These are phyloP conservation scores for Dipus sagitta DNA, from an alignment of 2,797 vertebrate genomes.

Conservation along the genomic window DNA sequence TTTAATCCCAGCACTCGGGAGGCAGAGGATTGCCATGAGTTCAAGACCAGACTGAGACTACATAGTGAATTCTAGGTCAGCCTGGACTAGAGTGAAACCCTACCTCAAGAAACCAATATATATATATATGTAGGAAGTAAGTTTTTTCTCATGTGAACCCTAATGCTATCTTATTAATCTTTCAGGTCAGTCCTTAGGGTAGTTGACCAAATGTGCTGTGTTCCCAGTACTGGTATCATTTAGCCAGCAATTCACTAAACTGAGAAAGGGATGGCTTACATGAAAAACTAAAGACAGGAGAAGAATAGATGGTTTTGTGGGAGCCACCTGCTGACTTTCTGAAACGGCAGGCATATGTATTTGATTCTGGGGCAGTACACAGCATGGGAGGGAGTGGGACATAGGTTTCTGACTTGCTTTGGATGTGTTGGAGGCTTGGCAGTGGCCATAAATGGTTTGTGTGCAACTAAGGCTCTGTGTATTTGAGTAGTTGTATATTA, in stretches of 20 bases:
- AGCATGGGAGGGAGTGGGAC: background rate
- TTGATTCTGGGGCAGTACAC: background rate
- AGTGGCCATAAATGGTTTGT: background rate
- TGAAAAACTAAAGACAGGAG: background rate
- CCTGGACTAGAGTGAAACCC: too few species aligned
- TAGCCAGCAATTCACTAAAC: background rate
- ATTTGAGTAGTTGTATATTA: background rate
- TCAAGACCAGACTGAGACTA: too few species aligned
- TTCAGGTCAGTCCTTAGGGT: background rate
- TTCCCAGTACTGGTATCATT: accelerated
- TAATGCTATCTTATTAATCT: background rate
- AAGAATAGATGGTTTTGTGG: background rate
- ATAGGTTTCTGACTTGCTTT: background rate
- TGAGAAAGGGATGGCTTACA: background rate
- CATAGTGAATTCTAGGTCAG: too few species aligned
- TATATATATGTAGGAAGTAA: too few species aligned
- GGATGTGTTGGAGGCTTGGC: background rate
- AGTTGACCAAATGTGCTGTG: accelerated
- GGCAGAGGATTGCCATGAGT: too few species aligned
- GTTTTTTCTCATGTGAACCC: background rate
- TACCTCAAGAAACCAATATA: too few species aligned
- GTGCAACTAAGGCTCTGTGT: background rate
- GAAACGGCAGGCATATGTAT: background rate
- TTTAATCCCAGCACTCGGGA: too few species aligned
- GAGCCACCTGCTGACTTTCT: background rate